phyloP scores from a whole-genome alignment of 2,888 invertebrate genomes.

The Spodoptera exigua region DNA sequence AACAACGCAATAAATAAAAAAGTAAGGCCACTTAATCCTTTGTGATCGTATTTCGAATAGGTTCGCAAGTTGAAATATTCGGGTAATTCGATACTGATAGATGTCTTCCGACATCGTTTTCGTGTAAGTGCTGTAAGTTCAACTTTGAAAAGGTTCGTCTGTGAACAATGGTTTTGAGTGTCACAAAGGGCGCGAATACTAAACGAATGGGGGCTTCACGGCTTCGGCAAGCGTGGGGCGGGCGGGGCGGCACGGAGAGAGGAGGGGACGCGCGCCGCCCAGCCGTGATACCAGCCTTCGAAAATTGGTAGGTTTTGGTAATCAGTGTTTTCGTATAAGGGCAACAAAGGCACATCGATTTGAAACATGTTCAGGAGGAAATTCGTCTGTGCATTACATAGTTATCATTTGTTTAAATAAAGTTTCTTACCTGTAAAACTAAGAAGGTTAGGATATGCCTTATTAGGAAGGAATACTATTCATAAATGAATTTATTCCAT shows the following conservation, averaged over 20 bases:
- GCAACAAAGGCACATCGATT: too few relatives aligned
- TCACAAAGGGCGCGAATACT: conserved; percentile 88
- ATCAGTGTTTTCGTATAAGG: conserved; percentile 3
- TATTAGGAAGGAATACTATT: too few relatives aligned
- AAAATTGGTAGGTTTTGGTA: conserved; percentile 12
- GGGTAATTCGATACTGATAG: conserved; percentile 41
- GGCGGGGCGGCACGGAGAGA: conserved; percentile 58
- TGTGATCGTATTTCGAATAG: conserved; percentile 22
- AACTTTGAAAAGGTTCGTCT: conserved; percentile 76
- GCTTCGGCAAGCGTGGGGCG: conserved; percentile 66
- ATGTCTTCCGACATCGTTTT: conserved; percentile 58
- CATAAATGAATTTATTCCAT: too few relatives aligned
- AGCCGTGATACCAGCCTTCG: conserved; percentile 57
- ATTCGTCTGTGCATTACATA: too few relatives aligned
- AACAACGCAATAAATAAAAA: conserved; percentile 5
- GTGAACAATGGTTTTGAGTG: conserved; percentile 86
- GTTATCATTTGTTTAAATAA: too few relatives aligned
- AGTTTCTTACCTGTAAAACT: too few relatives aligned
- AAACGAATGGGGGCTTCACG: conserved; percentile 82
- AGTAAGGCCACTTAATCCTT: conserved; percentile 23
- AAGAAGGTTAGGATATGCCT: too few relatives aligned
- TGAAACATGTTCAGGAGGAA: too few relatives aligned
- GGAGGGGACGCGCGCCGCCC: conserved; percentile 55
- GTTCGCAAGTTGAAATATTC: conserved; percentile 26
- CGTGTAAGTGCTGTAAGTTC: conserved; percentile 65